A percentile compares a stretch with the other conserved stretches of the same genome.
Evolutionary conservation across 2,113 vertebrate genomes (phyloP).

Genomic region (Tragulus kanchil): DNA sequence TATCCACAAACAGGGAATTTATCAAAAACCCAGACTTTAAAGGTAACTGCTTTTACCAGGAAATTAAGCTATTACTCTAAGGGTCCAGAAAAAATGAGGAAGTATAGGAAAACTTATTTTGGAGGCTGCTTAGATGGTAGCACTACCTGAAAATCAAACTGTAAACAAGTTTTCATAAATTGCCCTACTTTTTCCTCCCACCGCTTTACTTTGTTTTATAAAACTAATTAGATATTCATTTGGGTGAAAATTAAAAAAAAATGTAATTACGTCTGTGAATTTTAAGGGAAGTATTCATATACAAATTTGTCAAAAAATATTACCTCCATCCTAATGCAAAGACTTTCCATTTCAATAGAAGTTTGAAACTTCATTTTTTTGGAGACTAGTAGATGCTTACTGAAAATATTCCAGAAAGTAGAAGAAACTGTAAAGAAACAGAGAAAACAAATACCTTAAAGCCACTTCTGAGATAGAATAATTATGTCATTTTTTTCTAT

Average conservation of each 20-base stretch:
- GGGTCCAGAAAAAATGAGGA: neutral
- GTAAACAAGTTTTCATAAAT: neutral
- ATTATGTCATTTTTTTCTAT: neutral
- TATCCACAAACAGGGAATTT: neutral
- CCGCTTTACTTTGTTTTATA: slow-evolving; percentile 45
- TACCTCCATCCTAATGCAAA: neutral
- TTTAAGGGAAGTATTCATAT: slow-evolving; percentile 36
- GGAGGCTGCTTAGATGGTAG: neutral
- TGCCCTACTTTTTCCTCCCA: neutral
- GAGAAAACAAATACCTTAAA: neutral
- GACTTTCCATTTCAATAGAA: slow-evolving; percentile 15
- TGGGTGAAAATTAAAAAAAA: neutral
- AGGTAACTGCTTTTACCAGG: neutral
- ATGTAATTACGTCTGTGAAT: slow-evolving; percentile 21
- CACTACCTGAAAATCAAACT: neutral
- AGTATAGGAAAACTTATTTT: neutral
- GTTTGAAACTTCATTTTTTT: slow-evolving; percentile 34
- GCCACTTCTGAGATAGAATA: neutral
- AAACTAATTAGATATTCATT: slow-evolving; percentile 40
- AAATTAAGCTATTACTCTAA: neutral
- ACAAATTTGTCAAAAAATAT: neutral
- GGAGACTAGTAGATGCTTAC: neutral
- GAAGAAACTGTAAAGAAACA: slow-evolving; percentile 5
- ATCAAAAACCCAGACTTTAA: neutral
- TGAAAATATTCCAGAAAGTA: slow-evolving; percentile 3